A percentile compares a stretch with the other conserved stretches of the same genome.
Evolutionary conservation across 2,888 invertebrate species (phyloP).

Genomic region (Agrotis puta): DNA sequence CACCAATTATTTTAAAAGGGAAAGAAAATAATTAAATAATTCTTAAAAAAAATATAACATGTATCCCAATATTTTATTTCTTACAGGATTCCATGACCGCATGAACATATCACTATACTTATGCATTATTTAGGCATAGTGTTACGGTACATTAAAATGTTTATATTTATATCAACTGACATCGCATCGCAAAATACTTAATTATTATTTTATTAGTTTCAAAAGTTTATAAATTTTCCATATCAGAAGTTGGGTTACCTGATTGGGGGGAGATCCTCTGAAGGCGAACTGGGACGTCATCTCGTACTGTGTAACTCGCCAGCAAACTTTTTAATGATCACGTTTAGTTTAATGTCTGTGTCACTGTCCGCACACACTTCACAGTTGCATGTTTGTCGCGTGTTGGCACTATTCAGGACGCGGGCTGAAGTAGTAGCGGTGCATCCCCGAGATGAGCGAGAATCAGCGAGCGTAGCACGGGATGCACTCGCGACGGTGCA

Average conservation of each 20-base stretch:
- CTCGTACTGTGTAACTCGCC: slow-evolving; percentile 80
- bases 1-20: slow-evolving; percentile 11
- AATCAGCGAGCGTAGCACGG: slow-evolving; percentile 67
- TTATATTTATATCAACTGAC: slow-evolving; percentile 54
- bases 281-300: slow-evolving; percentile 91
- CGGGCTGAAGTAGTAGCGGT: slow-evolving; percentile 67
- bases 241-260: slow-evolving; percentile 75
- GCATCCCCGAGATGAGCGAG: slow-evolving; percentile 72
- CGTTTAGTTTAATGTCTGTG: slow-evolving; percentile 77
- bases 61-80: slow-evolving; percentile 22
- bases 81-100: slow-evolving; percentile 36
- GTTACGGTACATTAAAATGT: slow-evolving; percentile 44
- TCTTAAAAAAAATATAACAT: slow-evolving; percentile 18
- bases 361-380: slow-evolving; percentile 89
- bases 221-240: slow-evolving; percentile 47
- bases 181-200: slow-evolving; percentile 73
- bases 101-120: slow-evolving; percentile 63
- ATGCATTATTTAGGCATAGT: slow-evolving; percentile 52
- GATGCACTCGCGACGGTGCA: slow-evolving; percentile 76
- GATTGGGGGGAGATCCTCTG: slow-evolving; percentile 90
- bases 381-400: slow-evolving; percentile 85
- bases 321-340: slow-evolving; percentile 79
- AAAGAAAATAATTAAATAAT: slow-evolving; percentile 3
- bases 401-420: slow-evolving; percentile 72
- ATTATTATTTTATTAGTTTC: slow-evolving; percentile 44